Evolutionary conservation across 2,888 invertebrate species (phyloP), one percentile per base, ranked within the genome.

Genomic region (Gerris lacustris): DNA sequence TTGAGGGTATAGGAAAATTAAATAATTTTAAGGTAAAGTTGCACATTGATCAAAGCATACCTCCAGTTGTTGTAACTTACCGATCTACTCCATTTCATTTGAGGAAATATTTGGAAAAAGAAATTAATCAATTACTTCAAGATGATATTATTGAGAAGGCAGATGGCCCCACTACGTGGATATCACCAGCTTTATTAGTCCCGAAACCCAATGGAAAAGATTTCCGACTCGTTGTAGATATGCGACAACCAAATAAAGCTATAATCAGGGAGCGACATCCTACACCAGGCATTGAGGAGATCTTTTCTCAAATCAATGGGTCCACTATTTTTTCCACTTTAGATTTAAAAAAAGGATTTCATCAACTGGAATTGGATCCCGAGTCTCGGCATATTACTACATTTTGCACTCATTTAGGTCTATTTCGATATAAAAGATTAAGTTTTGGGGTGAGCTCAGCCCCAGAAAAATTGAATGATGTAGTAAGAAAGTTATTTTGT

Each of bases 401-500:
- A 9, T 69, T 69, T 63, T 44, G 63, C 15, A 69, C 69, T 44
- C 64, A 63, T n/a, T 15, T 63, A 17, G 69, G 69, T 43, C 44
- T 69, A 18, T 43, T 62, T 11, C 63, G 63, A 7, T 69, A 69
- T 31, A 69, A 69, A 31, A 62, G 64, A 63, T 45, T 69, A 31
- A 69, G 43, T 44, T 69, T 69, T 69, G 69, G 31, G 18, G 45
- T 69, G 6, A 63, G n/a, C 45, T 69, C 69, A 31, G 64, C 69
- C 9, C 63, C 69, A 43, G 63, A 64, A 63, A 63, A 63, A 63
- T 69, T 63, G 11, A 18, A 69, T 31, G 63, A 63, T 18, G n/a
- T 63, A 43, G 44, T 69, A 9, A 9, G 44, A 63, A 62, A 69
- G 44, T n/a, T 45, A 43, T 18, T 69, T 6, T 45, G 45, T 15